Conservation (phyloP, 2,797 vertebrate species). For the Australoheros facetus region DNA sequence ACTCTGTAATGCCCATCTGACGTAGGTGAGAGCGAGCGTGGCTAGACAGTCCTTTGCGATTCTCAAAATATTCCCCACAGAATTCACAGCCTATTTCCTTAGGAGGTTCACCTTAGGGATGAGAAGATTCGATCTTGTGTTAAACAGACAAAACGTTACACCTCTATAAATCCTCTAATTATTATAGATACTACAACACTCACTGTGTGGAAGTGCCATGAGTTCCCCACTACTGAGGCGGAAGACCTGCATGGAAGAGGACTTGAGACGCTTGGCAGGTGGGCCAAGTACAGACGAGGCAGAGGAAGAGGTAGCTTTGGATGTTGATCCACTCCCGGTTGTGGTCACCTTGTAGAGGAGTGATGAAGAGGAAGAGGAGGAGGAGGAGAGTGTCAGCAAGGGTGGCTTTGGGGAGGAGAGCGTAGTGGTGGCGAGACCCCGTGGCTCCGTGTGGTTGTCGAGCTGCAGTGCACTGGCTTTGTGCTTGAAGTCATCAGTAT, state of each 20-base stretch:
- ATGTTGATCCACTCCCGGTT: conserved; percentile 61
- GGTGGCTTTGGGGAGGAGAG: conserved; percentile 66
- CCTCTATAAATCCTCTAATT: not conserved
- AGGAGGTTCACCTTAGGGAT: conserved; percentile 73
- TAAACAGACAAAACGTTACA: not conserved
- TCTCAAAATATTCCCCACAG: conserved; percentile 87
- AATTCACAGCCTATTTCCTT: conserved; percentile 87
- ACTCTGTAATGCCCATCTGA: conserved; percentile 86
- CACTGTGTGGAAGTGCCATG: conserved; percentile 87
- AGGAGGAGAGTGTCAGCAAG: conserved; percentile 66
- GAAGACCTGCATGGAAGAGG: conserved; percentile 87
- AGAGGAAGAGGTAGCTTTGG: conserved; percentile 81
- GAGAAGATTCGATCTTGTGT: not conserved
- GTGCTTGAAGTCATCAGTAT: conserved; percentile 90
- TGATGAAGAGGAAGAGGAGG: conserved; percentile 70
- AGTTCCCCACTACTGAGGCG: conserved; percentile 86
- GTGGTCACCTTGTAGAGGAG: conserved; percentile 78
- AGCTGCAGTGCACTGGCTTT: conserved; percentile 79
- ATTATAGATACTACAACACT: conserved; percentile 46
- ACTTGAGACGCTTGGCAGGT: conserved; percentile 82
- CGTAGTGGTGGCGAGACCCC: conserved; percentile 39
- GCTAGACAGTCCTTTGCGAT: conserved; percentile 87
- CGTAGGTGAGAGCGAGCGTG: conserved; percentile 86
- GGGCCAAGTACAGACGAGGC: conserved; percentile 79
- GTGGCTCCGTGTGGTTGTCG: conserved; percentile 69